Evolutionary conservation across 2,888 invertebrate species (phyloP).

Genomic region (Artemia sinica): DNA sequence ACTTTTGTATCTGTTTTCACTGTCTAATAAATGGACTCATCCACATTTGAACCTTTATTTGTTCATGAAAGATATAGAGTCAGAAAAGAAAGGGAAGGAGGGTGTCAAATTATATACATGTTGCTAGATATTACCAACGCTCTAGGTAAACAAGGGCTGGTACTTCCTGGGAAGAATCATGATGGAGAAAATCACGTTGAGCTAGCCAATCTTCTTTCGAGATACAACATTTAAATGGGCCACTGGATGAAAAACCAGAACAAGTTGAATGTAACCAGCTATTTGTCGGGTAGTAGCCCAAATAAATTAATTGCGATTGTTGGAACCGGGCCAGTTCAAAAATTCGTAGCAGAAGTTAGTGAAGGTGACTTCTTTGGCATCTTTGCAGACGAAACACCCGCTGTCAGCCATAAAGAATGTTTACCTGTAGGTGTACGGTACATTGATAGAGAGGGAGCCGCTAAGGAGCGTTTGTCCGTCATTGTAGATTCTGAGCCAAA

Average conservation of each 20-base stretch:
- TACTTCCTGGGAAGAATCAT: not conserved
- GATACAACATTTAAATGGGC: not conserved
- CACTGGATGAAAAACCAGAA: constrained; percentile 1
- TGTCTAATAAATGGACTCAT: no score
- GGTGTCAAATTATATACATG: no score
- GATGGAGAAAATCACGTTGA: no score
- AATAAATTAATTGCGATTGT: not conserved
- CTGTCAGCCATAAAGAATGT: not conserved
- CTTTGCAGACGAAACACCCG: constrained; percentile 4
- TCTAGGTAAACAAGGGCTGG: not conserved
- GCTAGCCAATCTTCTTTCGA: not conserved
- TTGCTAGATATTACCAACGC: not conserved
- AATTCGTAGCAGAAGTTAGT: not conserved
- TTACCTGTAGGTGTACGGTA: not conserved
- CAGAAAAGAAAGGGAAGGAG: no score
- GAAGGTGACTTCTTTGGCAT: not conserved
- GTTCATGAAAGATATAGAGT: no score
- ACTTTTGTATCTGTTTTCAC: no score
- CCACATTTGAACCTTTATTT: no score
- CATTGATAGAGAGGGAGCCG: not conserved
- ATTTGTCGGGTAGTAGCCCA: not conserved
- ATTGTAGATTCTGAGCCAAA: not conserved
- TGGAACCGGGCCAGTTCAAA: not conserved
- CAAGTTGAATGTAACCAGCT: not conserved
- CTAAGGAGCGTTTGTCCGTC: not conserved